Evolutionary conservation across 2,888 invertebrate genomes (phyloP), one percentile per base, ranked within the genome.

Genomic region (Chymomyza procnemis): DNA sequence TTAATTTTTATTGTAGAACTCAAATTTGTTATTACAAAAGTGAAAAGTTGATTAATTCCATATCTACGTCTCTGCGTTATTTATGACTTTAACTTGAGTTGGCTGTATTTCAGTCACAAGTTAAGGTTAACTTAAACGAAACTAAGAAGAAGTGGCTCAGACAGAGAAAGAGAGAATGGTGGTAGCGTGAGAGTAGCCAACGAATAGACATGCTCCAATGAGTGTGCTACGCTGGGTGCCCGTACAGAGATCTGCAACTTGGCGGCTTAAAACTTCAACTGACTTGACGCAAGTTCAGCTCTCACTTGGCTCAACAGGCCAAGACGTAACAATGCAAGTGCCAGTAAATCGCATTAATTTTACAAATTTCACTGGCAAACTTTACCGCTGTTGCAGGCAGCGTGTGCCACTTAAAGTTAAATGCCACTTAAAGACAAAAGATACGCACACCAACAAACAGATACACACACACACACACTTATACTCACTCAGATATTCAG

Each of bases 321-420:
- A 61, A 41, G 52, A 19, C 64, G 26, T 5, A 46, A 54, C 46
- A 19, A 63, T 47, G 61, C 62, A 56, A 67, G 61, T 54, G 67
- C 61, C 55, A 56, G 41, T n/a, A 79, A 84, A 85, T 80, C 87
- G 82, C 80, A 85, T 84, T 87, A 84, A 84, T 87, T 84, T 85
- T 74, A 75, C 75, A 84, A 87, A 85, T 84, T 87, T 85, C 78
- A 80, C 84, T 80, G 71, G 74, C 73, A 75, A 85, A 87, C 71
- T 85, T 85, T 78, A 64, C 66, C 69, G 71, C 75, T 48, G 41
- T 34, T 6, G n/a, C n/a, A 34, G 18, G 8, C 30, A 50, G 52
- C 18, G 16, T 12, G 19, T 18, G 61, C 19, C 82, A 86, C 79
- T 86, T 75, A 68, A 86, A 84, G 76, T 72, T 81, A 81, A 84